These are phyloP conservation scores for Apamea monoglypha DNA, from an alignment of 2,888 invertebrate genomes.

Conservation along the genomic window DNA sequence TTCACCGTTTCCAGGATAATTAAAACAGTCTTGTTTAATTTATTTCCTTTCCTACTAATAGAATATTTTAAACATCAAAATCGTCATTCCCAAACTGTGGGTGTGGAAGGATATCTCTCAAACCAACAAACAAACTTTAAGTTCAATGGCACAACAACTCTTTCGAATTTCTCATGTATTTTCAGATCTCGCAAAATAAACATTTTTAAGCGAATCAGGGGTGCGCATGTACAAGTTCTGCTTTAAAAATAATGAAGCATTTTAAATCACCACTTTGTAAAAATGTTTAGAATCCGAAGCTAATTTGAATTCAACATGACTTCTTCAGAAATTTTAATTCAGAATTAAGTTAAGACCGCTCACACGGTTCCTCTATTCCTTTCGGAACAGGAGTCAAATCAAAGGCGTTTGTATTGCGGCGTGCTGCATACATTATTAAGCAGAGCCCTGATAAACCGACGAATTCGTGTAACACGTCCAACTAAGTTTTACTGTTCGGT, in stretches of 20 bases:
- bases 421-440: conserved; percentile 82
- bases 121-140: conserved; percentile 6
- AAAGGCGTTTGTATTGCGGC: conserved; percentile 75
- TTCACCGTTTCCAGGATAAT: not conserved
- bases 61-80: not conserved
- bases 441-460: conserved; percentile 74
- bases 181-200: conserved; percentile 34
- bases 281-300: not conserved
- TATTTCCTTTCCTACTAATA: not conserved
- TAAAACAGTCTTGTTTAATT: conserved; percentile 7
- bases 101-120: not conserved
- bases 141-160: not conserved
- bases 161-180: conserved; percentile 9
- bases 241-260: conserved; percentile 2
- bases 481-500: conserved; percentile 9
- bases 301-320: not conserved
- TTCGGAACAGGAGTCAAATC: conserved; percentile 75
- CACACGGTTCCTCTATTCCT: conserved; percentile 55
- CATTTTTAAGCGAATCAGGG: conserved; percentile 1
- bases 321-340: not conserved
- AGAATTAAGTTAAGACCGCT: conserved; percentile 15
- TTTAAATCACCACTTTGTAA: not conserved
- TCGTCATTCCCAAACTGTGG: not conserved
- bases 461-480: conserved; percentile 67
- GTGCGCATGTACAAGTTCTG: conserved; percentile 28